These are phyloP conservation scores for Peromyscus aztecus DNA, from an alignment of 2,797 vertebrate genomes.

Conservation along the genomic window DNA sequence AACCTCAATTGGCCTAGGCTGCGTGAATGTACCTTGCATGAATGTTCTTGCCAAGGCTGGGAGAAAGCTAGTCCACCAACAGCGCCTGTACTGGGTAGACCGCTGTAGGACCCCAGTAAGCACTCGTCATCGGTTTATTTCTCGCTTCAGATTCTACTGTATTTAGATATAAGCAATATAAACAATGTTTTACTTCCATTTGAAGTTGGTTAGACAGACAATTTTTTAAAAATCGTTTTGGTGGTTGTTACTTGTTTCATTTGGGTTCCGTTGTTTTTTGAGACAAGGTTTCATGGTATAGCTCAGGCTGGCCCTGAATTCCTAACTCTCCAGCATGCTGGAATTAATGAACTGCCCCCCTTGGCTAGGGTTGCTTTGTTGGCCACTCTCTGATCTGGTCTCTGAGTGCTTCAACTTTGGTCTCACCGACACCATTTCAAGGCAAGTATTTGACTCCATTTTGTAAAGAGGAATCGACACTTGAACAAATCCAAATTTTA, in stretches of 20 bases:
- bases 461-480: neutral
- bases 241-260: neutral
- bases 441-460: neutral
- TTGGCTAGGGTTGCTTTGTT: neutral
- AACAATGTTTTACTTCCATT: neutral
- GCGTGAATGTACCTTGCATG: neutral
- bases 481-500: slow-evolving; percentile 9
- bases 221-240: slow-evolving; percentile 2
- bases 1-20: neutral
- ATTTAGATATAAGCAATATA: neutral
- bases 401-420: neutral
- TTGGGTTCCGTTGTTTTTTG: neutral
- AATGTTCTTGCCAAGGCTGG: neutral
- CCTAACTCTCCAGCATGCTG: neutral
- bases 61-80: neutral
- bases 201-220: neutral
- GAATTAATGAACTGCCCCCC: neutral
- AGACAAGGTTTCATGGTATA: neutral
- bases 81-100: neutral
- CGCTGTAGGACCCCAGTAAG: neutral
- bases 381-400: neutral
- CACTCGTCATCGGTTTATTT: neutral
- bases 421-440: neutral
- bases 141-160: neutral
- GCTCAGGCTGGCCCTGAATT: neutral